Evolutionary conservation across 2,797 vertebrate genomes (phyloP).

Genomic region (Acanthurus tractus): DNA sequence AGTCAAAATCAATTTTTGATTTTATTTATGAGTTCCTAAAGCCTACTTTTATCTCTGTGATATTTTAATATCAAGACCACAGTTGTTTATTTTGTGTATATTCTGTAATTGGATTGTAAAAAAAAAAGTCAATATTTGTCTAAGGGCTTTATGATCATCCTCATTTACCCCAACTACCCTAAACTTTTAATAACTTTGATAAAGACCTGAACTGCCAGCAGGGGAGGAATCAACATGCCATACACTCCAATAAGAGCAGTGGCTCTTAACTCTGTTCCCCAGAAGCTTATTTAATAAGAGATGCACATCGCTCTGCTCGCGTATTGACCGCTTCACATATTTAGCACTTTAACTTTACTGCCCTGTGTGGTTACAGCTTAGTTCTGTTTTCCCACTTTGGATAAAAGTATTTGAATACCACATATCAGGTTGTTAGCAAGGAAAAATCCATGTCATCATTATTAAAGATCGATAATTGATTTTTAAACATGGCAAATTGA

Average conservation of each 20-base stretch:
- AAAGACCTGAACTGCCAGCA: no score
- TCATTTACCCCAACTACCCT: neutral
- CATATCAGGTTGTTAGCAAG: neutral
- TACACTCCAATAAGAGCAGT: conserved; percentile 1
- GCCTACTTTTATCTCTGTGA: neutral
- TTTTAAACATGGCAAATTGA: conserved; percentile 8
- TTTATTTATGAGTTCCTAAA: no score
- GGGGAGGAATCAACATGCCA: neutral
- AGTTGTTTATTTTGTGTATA: neutral
- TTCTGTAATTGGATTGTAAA: no score
- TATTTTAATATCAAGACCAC: neutral
- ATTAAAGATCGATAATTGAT: neutral
- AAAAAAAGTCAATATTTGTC: neutral
- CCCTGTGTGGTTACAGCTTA: neutral
- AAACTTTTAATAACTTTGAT: no score
- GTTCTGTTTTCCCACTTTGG: neutral
- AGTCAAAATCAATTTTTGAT: neutral
- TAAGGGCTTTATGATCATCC: neutral
- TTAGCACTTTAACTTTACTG: conserved; percentile 10
- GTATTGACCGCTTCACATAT: neutral
- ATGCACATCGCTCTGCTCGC: neutral
- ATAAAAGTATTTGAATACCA: neutral
- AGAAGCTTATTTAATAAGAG: conserved; percentile 12
- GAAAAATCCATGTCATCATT: neutral
- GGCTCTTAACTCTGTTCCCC: conserved; percentile 7